These are phyloP conservation scores for Dastarcus helophoroides DNA, from an alignment of 2,888 invertebrate genomes.

Conservation along the genomic window DNA sequence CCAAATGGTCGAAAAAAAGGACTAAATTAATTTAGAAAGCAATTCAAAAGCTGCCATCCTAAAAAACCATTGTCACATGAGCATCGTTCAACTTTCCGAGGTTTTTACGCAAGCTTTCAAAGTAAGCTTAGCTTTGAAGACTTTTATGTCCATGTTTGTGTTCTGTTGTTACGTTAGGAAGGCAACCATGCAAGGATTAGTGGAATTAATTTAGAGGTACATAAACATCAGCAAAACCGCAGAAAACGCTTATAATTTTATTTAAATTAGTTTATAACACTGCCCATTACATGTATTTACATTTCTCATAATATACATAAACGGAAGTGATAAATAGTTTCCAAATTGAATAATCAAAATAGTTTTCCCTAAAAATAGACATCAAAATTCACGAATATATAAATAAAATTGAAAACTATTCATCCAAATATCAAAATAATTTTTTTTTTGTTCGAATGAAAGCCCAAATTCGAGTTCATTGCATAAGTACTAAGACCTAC, in stretches of 20 bases:
- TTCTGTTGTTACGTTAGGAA: too few relatives aligned
- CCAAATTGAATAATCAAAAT: not conserved
- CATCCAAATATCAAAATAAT: constrained; percentile 15
- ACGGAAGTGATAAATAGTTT: constrained; percentile 16
- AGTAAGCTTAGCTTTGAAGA: too few relatives aligned
- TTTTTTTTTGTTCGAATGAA: too few relatives aligned
- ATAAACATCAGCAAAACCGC: constrained; percentile 9
- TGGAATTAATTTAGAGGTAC: constrained; percentile 1
- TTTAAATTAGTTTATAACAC: constrained; percentile 24
- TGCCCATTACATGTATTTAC: constrained; percentile 31
- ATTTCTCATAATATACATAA: constrained; percentile 21
- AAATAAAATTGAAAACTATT: constrained; percentile 20
- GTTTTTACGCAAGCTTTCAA: too few relatives aligned
- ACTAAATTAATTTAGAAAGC: too few relatives aligned
- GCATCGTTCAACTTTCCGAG: too few relatives aligned
- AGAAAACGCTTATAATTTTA: constrained; percentile 25
- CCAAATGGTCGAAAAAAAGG: too few relatives aligned
- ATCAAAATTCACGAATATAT: constrained; percentile 14
- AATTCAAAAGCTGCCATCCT: not conserved
- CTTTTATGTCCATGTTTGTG: too few relatives aligned
- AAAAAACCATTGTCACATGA: not conserved
- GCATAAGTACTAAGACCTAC: too few relatives aligned
- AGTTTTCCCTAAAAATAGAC: not conserved
- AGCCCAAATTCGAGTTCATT: too few relatives aligned
- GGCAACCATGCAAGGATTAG: not conserved